Percentiles rank a stretch among this genome's conserved stretches.
These are phyloP conservation scores for Colletes gigas DNA, from an alignment of 1,140 invertebrate genomes.

Conservation along the genomic window DNA sequence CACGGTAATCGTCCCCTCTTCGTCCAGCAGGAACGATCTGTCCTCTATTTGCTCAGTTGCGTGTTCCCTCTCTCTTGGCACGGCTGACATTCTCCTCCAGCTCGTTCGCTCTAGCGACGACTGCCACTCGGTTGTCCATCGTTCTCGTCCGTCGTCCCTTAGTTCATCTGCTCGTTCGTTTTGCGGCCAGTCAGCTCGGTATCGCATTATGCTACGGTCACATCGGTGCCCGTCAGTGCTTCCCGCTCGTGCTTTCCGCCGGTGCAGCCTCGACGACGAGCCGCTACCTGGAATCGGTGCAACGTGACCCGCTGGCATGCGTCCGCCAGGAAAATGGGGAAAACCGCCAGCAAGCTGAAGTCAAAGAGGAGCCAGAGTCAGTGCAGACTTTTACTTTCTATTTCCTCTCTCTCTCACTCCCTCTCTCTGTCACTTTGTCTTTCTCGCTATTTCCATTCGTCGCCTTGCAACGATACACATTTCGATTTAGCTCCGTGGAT, in stretches of 20 bases:
- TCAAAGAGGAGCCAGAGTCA: constrained; percentile 75
- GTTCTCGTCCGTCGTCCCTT: constrained; percentile 42
- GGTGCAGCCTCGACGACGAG: background rate
- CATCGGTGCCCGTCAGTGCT: constrained; percentile 31
- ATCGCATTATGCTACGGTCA: constrained; percentile 68
- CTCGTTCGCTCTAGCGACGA: constrained; percentile 23
- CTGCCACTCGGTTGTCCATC: constrained; percentile 46
- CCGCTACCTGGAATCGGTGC: constrained; percentile 30
- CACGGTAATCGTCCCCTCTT: background rate
- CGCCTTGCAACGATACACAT: no score
- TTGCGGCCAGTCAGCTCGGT: constrained; percentile 62
- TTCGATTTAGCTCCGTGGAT: no score
- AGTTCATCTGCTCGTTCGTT: constrained; percentile 33
- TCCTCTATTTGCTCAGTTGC: constrained; percentile 2
- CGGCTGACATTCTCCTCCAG: constrained; percentile 38
- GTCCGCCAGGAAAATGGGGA: constrained; percentile 70
- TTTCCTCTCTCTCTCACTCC: background rate
- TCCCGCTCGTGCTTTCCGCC: constrained; percentile 4
- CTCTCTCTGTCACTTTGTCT: background rate
- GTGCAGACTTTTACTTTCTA: constrained; percentile 48
- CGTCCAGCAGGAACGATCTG: background rate
- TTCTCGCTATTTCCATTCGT: background rate
- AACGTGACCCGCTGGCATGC: constrained; percentile 53
- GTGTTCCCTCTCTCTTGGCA: constrained; percentile 14
- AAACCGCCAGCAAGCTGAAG: constrained; percentile 76